Evolutionary conservation across 2,113 vertebrate species (phyloP), one percentile per base, ranked within the genome.

Genomic region (Mionectes macconnelli): DNA sequence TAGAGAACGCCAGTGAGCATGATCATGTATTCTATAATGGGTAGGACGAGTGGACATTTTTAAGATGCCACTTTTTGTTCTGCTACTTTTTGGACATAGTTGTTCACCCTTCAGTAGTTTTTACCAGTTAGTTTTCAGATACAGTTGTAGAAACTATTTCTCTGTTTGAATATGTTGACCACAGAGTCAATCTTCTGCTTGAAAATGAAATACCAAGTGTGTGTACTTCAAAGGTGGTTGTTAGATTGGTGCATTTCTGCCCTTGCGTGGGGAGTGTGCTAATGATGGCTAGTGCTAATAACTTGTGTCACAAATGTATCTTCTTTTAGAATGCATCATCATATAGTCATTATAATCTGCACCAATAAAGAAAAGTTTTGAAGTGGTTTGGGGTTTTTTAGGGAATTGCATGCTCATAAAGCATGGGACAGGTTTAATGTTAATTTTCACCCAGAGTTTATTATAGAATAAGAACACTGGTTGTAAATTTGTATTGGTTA

Each of bases 221-320:
- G 14, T 6, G 6, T 7, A 56, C 35, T 73, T 69, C 7, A 30
- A 16, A 56, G 12, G 6, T 37, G 1, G 0, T 9, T 18, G 10
- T 49, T 67, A 40, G 18, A 47, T 10, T 40, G 9, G 13, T 40
- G 5, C 11, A 8, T 81, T 92, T 89, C 59, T 87, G 42, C 31
- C 20, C 8, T n/a, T 19, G 23, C 0, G 0, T 33, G 24, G 10
- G 8, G 37, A 42, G 20, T 4, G 0, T 84, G 20, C 37, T 86
- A 19, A 28, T 52, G 35, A 39, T 68, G 21, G 8, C 53, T 53
- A 24, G 6, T 16, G 10, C 31, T 68, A 56, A 42, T 39, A 14
- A 39, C 24, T 73, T 76, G 53, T 91, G 22, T 62, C 28, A 17
- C 3, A 0, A 45, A 37, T 45, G 22, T 39, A 17, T 52, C 13